These are phyloP conservation scores for Mamestra configurata DNA, from an alignment of 1,140 invertebrate genomes.

Conservation along the genomic window DNA sequence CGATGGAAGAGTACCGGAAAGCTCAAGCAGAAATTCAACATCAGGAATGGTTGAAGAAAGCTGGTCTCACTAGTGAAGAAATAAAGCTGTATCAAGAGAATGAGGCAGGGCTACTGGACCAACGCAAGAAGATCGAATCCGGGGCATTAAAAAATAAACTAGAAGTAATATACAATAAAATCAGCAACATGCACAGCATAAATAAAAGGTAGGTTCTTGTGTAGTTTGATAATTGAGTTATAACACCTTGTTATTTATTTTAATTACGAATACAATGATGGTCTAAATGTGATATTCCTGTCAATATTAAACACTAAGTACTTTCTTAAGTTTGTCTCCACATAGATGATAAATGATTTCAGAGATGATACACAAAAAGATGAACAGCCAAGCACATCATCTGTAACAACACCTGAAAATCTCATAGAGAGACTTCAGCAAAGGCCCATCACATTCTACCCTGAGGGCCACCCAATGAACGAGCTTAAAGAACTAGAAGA, in stretches of 20 bases:
- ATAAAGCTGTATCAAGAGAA: slow-evolving; percentile 80
- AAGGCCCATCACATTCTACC: slow-evolving; percentile 68
- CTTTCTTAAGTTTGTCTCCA: no score
- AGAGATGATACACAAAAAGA: slow-evolving; percentile 30
- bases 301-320: neutral
- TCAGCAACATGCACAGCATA: slow-evolving; percentile 68
- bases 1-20: slow-evolving; percentile 73
- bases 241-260: no score
- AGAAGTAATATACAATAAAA: slow-evolving; percentile 74
- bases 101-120: slow-evolving; percentile 73
- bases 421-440: slow-evolving; percentile 59
- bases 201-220: slow-evolving; percentile 61
- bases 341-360: no score
- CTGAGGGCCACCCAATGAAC: slow-evolving; percentile 80
- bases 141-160: slow-evolving; percentile 69
- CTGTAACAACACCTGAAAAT: slow-evolving; percentile 53
- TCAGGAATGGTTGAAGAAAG: slow-evolving; percentile 78
- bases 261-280: neutral
- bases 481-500: slow-evolving; percentile 75
- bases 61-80: slow-evolving; percentile 78
- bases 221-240: no score
- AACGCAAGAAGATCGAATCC: slow-evolving; percentile 74
- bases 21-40: slow-evolving; percentile 75
- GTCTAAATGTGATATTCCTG: neutral
- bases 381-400: slow-evolving; percentile 62